Evolutionary conservation across 2,888 invertebrate genomes (phyloP).

Genomic region (Trachelus tabidus): DNA sequence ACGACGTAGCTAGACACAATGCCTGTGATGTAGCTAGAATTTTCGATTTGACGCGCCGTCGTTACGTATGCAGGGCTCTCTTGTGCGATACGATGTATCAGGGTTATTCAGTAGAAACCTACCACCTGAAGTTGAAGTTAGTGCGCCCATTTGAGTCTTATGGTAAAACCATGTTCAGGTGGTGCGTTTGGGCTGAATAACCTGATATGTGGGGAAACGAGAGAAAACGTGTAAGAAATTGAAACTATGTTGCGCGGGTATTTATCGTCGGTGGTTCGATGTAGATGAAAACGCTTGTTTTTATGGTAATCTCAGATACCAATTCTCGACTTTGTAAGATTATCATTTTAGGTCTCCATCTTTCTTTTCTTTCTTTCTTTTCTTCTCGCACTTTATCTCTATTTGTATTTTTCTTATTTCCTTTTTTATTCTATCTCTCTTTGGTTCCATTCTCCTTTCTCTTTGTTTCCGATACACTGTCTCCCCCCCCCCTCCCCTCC

Average conservation of each 20-base stretch:
- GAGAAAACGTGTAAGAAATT: conserved; percentile 29
- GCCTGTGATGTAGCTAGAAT: conserved; percentile 60
- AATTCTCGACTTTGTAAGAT: conserved; percentile 10
- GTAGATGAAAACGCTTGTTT: not conserved
- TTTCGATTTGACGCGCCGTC: conserved; percentile 39
- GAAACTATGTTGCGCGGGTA: conserved; percentile 33
- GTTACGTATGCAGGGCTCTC: conserved; percentile 50
- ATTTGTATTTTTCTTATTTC: conserved; percentile 12
- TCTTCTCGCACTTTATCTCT: conserved; percentile 2
- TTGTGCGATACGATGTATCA: not conserved
- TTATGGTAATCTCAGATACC: not conserved
- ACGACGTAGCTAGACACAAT: conserved; percentile 50
- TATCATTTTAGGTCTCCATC: conserved; percentile 2
- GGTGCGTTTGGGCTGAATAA: no score
- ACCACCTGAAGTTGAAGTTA: no score
- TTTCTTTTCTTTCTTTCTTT: conserved; percentile 9
- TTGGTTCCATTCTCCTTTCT: conserved; percentile 1
- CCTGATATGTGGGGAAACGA: conserved; percentile 21
- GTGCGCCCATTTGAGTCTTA: no score
- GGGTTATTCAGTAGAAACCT: no score
- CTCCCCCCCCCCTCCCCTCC: not conserved
- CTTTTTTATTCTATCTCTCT: conserved; percentile 1
- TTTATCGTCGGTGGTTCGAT: conserved; percentile 50
- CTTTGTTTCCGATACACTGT: not conserved
- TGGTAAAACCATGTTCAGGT: no score